Evolutionary conservation across 2,113 vertebrate species (phyloP).

Genomic region (Chionodraco myersi): DNA sequence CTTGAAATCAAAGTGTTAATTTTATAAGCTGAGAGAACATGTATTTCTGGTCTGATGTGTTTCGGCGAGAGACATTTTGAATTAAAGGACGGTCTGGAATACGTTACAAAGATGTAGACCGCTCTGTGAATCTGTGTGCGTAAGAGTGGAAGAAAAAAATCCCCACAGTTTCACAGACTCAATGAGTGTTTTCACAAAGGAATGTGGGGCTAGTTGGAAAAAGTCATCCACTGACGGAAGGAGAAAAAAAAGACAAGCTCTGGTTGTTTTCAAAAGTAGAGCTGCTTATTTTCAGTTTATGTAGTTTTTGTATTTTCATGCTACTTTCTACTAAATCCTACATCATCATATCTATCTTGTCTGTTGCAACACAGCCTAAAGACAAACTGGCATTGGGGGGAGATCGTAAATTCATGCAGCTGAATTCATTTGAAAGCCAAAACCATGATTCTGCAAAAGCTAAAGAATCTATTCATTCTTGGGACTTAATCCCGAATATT

Average conservation of each 20-base stretch:
- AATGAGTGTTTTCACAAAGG: slow-evolving; percentile 54
- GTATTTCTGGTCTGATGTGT: background rate
- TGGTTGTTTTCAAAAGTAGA: slow-evolving; percentile 76
- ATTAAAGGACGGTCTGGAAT: slow-evolving; percentile 3
- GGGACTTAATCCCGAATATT: slow-evolving; percentile 54
- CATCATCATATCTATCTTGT: slow-evolving; percentile 63
- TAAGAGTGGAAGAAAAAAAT: slow-evolving; percentile 38
- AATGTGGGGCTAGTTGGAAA: slow-evolving; percentile 66
- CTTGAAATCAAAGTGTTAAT: slow-evolving; percentile 22
- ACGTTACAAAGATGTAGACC: slow-evolving; percentile 12
- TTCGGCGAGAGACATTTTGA: background rate
- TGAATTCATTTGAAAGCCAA: slow-evolving; percentile 45
- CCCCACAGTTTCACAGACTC: slow-evolving; percentile 37
- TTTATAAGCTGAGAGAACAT: slow-evolving; percentile 6
- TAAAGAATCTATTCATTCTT: slow-evolving; percentile 33
- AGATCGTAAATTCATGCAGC: slow-evolving; percentile 26
- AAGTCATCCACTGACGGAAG: slow-evolving; percentile 50
- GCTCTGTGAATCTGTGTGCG: background rate
- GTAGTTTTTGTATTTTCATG: slow-evolving; percentile 53
- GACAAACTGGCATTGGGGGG: slow-evolving; percentile 37
- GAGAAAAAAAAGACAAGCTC: slow-evolving; percentile 44
- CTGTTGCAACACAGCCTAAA: slow-evolving; percentile 59
- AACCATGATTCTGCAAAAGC: slow-evolving; percentile 45
- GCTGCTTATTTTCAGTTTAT: slow-evolving; percentile 69
- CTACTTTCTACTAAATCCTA: slow-evolving; percentile 53